Percentiles rank a stretch among this genome's conserved stretches.
These are phyloP conservation scores for Phrynocephalus forsythii DNA, from an alignment of 2,797 vertebrate genomes.

Conservation along the genomic window DNA sequence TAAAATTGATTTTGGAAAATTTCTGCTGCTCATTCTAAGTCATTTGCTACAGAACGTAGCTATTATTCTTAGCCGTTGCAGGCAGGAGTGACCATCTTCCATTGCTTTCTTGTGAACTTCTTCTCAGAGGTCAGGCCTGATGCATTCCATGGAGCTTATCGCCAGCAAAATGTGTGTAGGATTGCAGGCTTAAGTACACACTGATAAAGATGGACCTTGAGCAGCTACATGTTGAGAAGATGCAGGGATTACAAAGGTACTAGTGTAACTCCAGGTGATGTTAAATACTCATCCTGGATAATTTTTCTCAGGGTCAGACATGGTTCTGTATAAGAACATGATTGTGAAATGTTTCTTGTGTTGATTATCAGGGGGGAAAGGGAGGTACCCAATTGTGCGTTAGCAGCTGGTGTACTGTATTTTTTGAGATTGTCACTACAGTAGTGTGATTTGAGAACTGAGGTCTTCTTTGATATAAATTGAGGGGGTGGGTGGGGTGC, in stretches of 20 bases:
- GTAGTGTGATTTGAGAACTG: not conserved
- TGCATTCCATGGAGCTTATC: not conserved
- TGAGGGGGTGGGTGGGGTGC: not conserved
- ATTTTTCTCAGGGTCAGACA: conserved; percentile 46
- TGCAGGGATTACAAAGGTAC: not conserved
- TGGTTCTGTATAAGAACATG: conserved; percentile 20
- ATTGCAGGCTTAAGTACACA: not conserved
- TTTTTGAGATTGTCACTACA: not conserved
- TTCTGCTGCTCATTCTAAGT: not conserved
- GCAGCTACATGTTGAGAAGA: not conserved
- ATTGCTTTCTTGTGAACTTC: not conserved
- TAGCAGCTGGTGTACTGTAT: conserved; percentile 24
- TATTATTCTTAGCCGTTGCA: not conserved
- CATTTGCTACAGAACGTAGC: not conserved
- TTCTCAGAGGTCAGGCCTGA: not conserved
- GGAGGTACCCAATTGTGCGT: conserved; percentile 38
- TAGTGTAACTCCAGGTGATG: not conserved
- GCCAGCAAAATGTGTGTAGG: not conserved
- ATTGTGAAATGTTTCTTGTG: conserved; percentile 27
- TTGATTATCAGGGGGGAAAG: conserved; percentile 24
- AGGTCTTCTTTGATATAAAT: not conserved
- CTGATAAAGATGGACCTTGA: not conserved
- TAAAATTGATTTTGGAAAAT: not conserved
- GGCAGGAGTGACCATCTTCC: not conserved
- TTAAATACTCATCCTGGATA: not conserved